Evolutionary conservation across 2,113 vertebrate genomes (phyloP).

Genomic region (Serinus canaria): DNA sequence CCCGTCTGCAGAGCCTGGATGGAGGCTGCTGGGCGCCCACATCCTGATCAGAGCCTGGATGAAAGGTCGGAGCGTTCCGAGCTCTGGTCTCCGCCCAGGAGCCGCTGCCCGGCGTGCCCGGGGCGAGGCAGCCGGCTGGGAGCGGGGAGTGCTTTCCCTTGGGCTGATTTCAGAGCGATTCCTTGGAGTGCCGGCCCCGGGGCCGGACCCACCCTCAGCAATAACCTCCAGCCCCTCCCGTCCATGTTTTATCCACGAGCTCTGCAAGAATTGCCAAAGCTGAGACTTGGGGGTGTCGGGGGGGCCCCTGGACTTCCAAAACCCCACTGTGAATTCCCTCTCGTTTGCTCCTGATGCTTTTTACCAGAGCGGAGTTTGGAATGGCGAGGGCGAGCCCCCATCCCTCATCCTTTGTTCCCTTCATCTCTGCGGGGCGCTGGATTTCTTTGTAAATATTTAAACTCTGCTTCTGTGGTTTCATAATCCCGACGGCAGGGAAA

Average conservation of each 20-base stretch:
- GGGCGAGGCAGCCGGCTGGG: neutral
- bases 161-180: neutral
- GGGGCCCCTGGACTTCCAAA: neutral
- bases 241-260: neutral
- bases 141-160: neutral
- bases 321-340: neutral
- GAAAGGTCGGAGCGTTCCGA: neutral
- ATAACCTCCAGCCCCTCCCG: neutral
- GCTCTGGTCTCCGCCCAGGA: neutral
- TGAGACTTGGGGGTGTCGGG: neutral
- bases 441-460: conserved; percentile 54
- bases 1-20: fast-evolving
- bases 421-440: conserved; percentile 34
- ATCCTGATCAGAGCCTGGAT: neutral
- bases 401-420: conserved; percentile 38
- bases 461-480: conserved; percentile 61
- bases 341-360: neutral
- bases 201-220: conserved; percentile 17
- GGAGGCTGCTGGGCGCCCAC: neutral
- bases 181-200: neutral
- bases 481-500: conserved; percentile 51
- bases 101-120: neutral
- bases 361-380: neutral
- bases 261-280: conserved; percentile 37
- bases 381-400: neutral